Evolutionary conservation across 1,140 invertebrate genomes (phyloP).

Genomic region (Drosophila novamexicana): DNA sequence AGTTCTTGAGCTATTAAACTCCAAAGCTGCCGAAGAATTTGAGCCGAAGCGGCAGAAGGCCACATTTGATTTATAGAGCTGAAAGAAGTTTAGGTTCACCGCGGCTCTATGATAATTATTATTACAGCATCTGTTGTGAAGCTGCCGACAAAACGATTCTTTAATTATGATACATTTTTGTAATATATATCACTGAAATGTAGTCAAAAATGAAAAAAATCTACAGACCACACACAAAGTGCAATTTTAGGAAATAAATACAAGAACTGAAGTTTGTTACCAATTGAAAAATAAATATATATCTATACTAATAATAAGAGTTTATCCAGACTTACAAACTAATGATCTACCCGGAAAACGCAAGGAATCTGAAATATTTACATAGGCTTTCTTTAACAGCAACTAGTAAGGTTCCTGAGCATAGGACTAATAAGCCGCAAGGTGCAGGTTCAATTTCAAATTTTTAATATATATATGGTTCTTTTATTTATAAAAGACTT

Average conservation of each 20-base stretch:
- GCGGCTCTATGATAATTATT: slow-evolving; percentile 10
- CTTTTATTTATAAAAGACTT: no score
- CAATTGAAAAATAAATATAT: background rate
- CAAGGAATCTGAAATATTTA: no score
- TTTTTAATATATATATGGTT: no score
- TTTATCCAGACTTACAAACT: no score
- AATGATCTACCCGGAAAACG: no score
- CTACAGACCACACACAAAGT: background rate
- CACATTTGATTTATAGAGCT: slow-evolving; percentile 17
- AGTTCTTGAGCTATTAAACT: slow-evolving; percentile 41
- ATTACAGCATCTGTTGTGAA: slow-evolving; percentile 10
- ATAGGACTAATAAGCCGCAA: no score
- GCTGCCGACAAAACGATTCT: slow-evolving; percentile 1
- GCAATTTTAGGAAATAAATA: no score
- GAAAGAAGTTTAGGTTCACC: slow-evolving; percentile 7
- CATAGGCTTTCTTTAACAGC: no score
- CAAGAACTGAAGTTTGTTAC: background rate
- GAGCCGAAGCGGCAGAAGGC: background rate
- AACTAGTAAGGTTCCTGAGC: no score
- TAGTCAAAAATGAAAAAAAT: background rate
- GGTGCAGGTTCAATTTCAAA: no score
- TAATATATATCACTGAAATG: background rate
- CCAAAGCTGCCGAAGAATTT: slow-evolving; percentile 28
- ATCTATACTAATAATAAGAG: no score
- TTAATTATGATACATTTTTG: slow-evolving; percentile 2